Conservation (phyloP, 1,140 invertebrate genomes). For the Acarapis woodi region DNA sequence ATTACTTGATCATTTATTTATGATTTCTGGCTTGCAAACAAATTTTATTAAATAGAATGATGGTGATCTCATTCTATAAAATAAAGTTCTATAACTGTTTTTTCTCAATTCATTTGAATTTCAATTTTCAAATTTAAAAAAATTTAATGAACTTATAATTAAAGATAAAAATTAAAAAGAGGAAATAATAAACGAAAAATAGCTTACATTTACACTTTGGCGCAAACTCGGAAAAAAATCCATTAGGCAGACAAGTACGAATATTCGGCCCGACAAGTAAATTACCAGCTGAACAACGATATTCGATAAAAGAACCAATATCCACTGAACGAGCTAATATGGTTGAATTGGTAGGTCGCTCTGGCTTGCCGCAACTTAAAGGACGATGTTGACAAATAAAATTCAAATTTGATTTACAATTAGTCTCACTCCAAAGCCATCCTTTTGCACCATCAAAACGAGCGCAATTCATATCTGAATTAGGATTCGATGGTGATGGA, state of each 20-base stretch:
- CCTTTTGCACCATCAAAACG: slow-evolving; percentile 69
- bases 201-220: slow-evolving; percentile 66
- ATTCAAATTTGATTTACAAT: slow-evolving; percentile 52
- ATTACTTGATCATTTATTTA: too few species aligned
- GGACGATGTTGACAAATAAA: slow-evolving; percentile 82
- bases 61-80: too few species aligned
- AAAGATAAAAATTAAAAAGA: not conserved
- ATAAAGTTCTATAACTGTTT: too few species aligned
- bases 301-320: slow-evolving; percentile 56
- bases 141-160: slow-evolving; percentile 2
- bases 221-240: slow-evolving; percentile 74
- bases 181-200: not conserved
- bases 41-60: too few species aligned
- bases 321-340: slow-evolving; percentile 37
- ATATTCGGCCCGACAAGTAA: slow-evolving; percentile 49
- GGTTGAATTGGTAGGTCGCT: slow-evolving; percentile 72
- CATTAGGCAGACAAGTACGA: slow-evolving; percentile 55
- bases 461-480: too few species aligned
- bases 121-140: not conserved
- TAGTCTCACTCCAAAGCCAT: slow-evolving; percentile 78
- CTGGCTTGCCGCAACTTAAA: slow-evolving; percentile 55
- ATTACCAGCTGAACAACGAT: slow-evolving; percentile 54
- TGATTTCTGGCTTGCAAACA: too few species aligned
- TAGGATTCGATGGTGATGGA: too few species aligned
- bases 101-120: not conserved